Conservation (phyloP, 30 jellyfish, hydroid and myxozoan species). For the Aurelia sp. region DNA sequence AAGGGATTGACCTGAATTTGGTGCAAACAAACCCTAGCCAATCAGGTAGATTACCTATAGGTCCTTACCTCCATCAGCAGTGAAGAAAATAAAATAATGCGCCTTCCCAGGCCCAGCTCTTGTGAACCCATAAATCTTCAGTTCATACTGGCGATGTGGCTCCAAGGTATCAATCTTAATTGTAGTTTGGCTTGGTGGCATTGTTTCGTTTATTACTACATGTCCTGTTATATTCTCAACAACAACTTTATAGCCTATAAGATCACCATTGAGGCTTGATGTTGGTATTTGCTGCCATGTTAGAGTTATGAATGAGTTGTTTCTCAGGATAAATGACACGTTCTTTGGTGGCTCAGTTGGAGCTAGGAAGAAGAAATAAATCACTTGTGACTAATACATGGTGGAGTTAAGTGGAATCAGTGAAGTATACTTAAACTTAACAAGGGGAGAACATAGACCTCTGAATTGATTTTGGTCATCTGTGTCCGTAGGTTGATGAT, state of each 20-base stretch:
- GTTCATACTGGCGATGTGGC: slow-evolving; percentile 30
- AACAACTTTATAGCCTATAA: slow-evolving; percentile 39
- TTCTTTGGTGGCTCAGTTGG: slow-evolving; percentile 54
- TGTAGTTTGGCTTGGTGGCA: slow-evolving; percentile 19
- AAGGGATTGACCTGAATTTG: neutral
- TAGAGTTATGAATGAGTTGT: slow-evolving; percentile 36
- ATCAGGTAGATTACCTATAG: neutral
- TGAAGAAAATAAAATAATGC: slow-evolving; percentile 37
- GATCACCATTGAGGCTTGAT: slow-evolving; percentile 26
- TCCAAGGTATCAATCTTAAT: slow-evolving; percentile 8
- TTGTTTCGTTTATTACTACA: slow-evolving; percentile 26
- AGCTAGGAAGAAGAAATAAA: neutral
- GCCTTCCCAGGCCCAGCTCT: slow-evolving; percentile 57
- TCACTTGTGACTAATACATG: too few relatives aligned
- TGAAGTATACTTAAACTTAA: too few relatives aligned
- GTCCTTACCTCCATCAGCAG: slow-evolving; percentile 64
- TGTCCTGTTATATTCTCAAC: slow-evolving; percentile 13
- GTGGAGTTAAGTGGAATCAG: too few relatives aligned
- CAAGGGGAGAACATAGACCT: too few relatives aligned
- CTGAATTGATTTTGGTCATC: too few relatives aligned
- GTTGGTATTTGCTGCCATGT: slow-evolving; percentile 41
- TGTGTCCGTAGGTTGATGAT: too few relatives aligned
- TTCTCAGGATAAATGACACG: slow-evolving; percentile 21
- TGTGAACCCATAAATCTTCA: slow-evolving; percentile 47
- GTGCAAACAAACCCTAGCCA: neutral